Evolutionary conservation across 1,140 invertebrate genomes (phyloP), one percentile per base, ranked within the genome.

Genomic region (Lethrus apterus): DNA sequence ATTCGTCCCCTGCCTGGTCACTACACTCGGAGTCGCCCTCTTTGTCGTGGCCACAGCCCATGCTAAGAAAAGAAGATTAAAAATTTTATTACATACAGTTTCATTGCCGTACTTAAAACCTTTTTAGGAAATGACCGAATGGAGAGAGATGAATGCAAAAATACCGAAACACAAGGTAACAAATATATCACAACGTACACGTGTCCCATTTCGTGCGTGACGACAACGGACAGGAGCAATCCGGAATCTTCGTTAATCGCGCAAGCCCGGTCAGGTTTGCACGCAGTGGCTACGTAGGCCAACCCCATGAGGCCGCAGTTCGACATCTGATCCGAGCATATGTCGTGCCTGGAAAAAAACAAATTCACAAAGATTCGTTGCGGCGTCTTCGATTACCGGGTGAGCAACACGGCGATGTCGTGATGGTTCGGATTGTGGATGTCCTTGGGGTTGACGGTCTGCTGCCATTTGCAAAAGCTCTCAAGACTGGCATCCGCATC

Each of bases 191-290:
- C 3, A 15, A 58, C 73, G 64, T 71, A 84, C 81, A 81, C 77
- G 63, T 86, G 83, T 43, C 83, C 83, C 26, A 86, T 66, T 68
- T 85, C 83, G 57, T 86, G 83, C 17, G 82, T 75, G 7, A 84
- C 70, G 1, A 81, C 81, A 52, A 81, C 76, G 13, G 79, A 79
- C 8, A 84, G 60, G 10, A 75, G 62, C 1, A 86, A 68, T 2
- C 83, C 83, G 10, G 68, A 72, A 57, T 86, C 82, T 62, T 84
- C 77, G 56, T 79, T 82, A 41, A 86, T 78, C 38, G 73, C 77
- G 52, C 81, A 83, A 14, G 74, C 73, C 26, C 77, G 68, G 4
- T 75, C 57, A 1, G 73, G 69, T 45, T 79, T 74, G 60, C 83
- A 85, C 55, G 82, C 78, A 2, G 76, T 73, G 1, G 74, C 76